Base-by-base conservation (phyloP, 2,888 invertebrate species). In the Nemotelus nigrinus region DNA sequence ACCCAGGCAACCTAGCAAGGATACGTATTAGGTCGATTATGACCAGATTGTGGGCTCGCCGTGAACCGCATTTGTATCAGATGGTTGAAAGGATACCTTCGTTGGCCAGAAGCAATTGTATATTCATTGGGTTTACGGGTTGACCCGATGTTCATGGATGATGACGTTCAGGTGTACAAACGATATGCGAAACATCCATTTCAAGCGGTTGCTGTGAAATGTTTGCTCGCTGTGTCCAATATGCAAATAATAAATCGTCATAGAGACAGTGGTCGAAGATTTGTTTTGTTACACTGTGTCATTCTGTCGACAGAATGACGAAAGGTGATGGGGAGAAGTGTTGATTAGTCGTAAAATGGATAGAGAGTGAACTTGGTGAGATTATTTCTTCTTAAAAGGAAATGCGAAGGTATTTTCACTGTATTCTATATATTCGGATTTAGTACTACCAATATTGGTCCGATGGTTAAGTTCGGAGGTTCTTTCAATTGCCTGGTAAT, bases 41-140 rank as follows among this genome's bases (percentile, higher is more conserved):
- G 63, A 74, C 74, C 74, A 74, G 74, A 74, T 74, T 74, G 74
- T 60, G 63, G 74, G 41, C 60, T 72, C 74, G 41, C 60, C 10
- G 53, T 60, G 74, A 8, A 60, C 74, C 74, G 48, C 74, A 74
- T 74, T 74, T 74, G 74, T 74, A 74, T 74, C 74, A 74, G 74
- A 60, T 74, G 74, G 60, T 74, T 48, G 48, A 60, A 60, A 60
- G 60, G 74, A 60, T 48, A 60, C 48, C 74, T 48, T 74, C 63
- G 41, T 53, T 74, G 74, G 74, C 48, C 74, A 60, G 57, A 60
- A 44, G 74, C 74, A 74, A 60, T 74, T 74, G 74, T 74, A 63
- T 60, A 74, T 74, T 74, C 74, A 74, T 74, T 74, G 74, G 74
- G 74, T 45, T 74, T 60, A 25, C 60, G 60, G 74, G 50, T 58